Base-by-base conservation (phyloP, 2,888 invertebrate genomes). In the Ischnus inquisitorius region DNA sequence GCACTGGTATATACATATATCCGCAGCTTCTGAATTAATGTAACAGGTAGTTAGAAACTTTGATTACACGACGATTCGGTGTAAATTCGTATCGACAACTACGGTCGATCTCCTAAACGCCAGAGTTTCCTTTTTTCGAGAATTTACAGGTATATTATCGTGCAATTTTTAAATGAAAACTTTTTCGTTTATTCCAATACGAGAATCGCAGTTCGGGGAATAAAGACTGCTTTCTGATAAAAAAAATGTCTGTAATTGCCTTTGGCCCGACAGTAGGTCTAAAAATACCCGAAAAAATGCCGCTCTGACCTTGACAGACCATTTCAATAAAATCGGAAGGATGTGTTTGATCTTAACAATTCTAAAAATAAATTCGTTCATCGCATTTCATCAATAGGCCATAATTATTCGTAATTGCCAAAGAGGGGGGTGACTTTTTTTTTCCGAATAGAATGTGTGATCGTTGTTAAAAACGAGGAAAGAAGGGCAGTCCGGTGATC, bases 11-110 rank as follows among this genome's bases (percentile, higher is more conserved):
- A 14, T 67, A 69, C 48, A 14, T 78, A 74, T 79, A 34, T 34
- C 34, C 62, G 65, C 69, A 39, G 57, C 67, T 83, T 76, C 65
- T 76, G 79, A 83, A 83, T 79, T 72, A 83, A 79, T 79, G 57
- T 19, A 76, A 79, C 79, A 79, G 71, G 51, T 75, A 76, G 79
- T 79, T 65, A 25, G 54, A 51, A 62, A 60, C 43, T 65, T 57
- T 67, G 67, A 71, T 79, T 71, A 77, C 68, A 41, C 19, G 54
- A 28, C 48, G 62, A 82, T 69, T 79, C 22, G 76, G 6, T 72
- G 22, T 67, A 77, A 67, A 51, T 71, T 67, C 48, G 43, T 69
- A 64, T 22, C 64, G 41, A 25, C 57, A 60, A 51, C 60, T 54
- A 62, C 41, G 4, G 51, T 65, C 41, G 71, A n/a, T n/a, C n/a